Evolutionary conservation across 2,797 vertebrate species (phyloP).

Genomic region (Epinephelus coioides): DNA sequence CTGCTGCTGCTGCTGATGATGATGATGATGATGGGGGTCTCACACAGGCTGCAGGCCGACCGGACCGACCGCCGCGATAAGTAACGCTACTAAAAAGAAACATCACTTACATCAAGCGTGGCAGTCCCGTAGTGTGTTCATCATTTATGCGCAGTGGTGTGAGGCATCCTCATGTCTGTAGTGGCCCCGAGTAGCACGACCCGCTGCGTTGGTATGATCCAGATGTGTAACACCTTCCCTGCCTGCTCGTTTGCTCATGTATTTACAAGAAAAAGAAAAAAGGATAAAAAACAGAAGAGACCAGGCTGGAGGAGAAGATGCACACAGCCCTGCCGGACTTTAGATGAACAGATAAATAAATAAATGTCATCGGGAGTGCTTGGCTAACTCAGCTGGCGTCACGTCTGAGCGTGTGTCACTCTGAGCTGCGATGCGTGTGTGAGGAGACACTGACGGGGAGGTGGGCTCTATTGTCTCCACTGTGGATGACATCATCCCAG

Average conservation of each 20-base stretch:
- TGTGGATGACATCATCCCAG: conserved; percentile 87
- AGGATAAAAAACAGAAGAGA: neutral
- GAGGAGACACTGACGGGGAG: conserved; percentile 67
- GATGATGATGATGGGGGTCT: conserved; percentile 1
- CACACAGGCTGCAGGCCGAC: conserved; percentile 50
- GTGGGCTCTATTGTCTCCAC: conserved; percentile 82
- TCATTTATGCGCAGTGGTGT: conserved; percentile 56
- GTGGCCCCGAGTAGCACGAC: conserved; percentile 46
- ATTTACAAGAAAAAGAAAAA: neutral
- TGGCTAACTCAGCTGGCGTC: conserved; percentile 76
- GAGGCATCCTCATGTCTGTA: conserved; percentile 59
- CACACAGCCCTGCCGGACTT: conserved; percentile 40
- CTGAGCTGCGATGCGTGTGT: conserved; percentile 71
- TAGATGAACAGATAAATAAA: conserved; percentile 17
- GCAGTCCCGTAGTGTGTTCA: conserved; percentile 65
- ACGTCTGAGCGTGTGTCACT: conserved; percentile 79
- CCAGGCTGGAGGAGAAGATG: neutral
- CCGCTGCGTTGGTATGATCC: conserved; percentile 66
- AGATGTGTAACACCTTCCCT: conserved; percentile 75
- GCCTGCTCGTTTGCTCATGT: conserved; percentile 44
- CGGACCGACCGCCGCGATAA: conserved; percentile 7
- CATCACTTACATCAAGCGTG: conserved; percentile 78
- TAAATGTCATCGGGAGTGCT: conserved; percentile 63
- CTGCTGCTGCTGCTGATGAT: neutral
- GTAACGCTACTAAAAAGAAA: conserved; percentile 20